These are phyloP conservation scores for Melitaea athalia DNA, from an alignment of 2,888 invertebrate genomes.

Conservation along the genomic window DNA sequence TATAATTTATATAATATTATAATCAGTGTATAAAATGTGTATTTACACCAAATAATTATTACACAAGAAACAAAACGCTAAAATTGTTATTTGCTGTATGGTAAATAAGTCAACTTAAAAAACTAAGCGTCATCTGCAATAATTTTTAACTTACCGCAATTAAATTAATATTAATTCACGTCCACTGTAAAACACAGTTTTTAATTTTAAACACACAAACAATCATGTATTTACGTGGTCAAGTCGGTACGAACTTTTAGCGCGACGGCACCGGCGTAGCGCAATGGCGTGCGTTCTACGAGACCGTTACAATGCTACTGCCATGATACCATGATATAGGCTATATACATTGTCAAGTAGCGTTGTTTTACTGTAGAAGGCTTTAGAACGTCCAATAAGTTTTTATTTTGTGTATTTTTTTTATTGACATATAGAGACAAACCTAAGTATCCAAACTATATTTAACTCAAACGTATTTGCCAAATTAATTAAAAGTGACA, in stretches of 20 bases:
- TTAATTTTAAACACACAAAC: conserved; percentile 14
- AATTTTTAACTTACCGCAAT: conserved; percentile 15
- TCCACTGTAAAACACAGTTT: conserved; percentile 11
- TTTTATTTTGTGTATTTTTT: neutral
- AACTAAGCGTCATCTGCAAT: neutral
- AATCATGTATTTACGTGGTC: conserved; percentile 16
- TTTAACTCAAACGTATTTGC: no score
- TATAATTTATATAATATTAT: no score
- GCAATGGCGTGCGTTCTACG: conserved; percentile 21
- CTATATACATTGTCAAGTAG: conserved; percentile 13
- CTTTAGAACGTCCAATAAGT: conserved; percentile 5
- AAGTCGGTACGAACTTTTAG: conserved; percentile 26
- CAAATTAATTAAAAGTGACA: no score
- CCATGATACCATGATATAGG: conserved; percentile 15
- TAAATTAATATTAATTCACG: conserved; percentile 19
- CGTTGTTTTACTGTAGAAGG: conserved; percentile 17
- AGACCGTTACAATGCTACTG: conserved; percentile 27
- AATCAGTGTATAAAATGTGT: no score
- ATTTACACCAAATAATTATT: no score
- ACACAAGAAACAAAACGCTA: no score
- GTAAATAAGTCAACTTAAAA: neutral
- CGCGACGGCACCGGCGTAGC: conserved; percentile 8
- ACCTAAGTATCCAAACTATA: no score
- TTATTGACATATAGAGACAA: no score
- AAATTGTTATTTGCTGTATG: no score